Conservation (phyloP, 2,888 invertebrate genomes). For the Leptothorax acervorum region DNA sequence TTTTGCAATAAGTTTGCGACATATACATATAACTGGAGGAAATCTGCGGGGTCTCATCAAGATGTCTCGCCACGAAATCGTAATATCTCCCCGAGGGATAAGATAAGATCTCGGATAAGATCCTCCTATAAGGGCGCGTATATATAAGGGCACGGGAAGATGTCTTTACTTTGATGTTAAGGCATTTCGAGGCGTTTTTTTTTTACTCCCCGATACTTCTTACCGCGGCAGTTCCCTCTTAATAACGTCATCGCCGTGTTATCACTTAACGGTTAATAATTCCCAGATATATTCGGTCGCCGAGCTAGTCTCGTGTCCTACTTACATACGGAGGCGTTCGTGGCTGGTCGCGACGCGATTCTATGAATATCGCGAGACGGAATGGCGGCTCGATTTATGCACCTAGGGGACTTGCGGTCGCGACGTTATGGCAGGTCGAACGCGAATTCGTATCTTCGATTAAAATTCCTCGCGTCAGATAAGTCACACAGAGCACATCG, state of each 20-base stretch:
- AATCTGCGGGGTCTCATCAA: constrained; percentile 21
- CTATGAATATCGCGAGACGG: constrained; percentile 39
- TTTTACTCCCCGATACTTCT: not conserved
- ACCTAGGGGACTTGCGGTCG: not conserved
- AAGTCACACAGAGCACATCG: not conserved
- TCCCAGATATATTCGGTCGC: constrained; percentile 12
- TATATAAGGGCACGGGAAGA: too few relatives aligned
- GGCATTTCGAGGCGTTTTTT: not conserved
- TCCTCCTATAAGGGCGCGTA: not conserved
- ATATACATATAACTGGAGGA: not conserved
- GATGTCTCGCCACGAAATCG: constrained; percentile 13
- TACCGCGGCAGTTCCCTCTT: not conserved
- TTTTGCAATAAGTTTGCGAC: too few relatives aligned
- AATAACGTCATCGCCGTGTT: constrained; percentile 3
- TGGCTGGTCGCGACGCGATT: not conserved
- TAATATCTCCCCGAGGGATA: constrained; percentile 5
- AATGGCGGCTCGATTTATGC: constrained; percentile 26
- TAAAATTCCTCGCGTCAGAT: constrained; percentile 13
- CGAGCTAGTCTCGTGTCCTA: constrained; percentile 6
- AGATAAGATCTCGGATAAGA: not conserved
- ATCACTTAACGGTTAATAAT: constrained; percentile 21
- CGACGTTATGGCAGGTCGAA: constrained; percentile 17
- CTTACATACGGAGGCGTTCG: not conserved
- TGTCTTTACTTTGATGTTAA: not conserved
- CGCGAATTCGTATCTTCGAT: constrained; percentile 33